Conservation (phyloP, 2,797 vertebrate genomes). For the Lepus townsendii region DNA sequence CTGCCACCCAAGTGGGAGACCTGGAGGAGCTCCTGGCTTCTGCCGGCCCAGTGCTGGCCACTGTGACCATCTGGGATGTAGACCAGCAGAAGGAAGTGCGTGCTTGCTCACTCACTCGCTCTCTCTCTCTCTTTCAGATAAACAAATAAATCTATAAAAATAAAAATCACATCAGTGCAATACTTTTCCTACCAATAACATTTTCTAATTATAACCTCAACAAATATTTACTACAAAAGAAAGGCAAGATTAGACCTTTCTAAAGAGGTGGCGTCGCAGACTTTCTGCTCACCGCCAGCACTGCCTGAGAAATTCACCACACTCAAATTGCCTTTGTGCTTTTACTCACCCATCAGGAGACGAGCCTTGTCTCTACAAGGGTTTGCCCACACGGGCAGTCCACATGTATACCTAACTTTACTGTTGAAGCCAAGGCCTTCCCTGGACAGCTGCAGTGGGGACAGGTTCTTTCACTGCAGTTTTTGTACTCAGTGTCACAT, state of each 20-base stretch:
- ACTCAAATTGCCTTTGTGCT: not conserved
- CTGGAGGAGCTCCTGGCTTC: too few species aligned
- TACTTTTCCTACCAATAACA: not conserved
- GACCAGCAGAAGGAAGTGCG: too few species aligned
- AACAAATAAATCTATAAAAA: too few species aligned
- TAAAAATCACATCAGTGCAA: too few species aligned
- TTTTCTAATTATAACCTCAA: constrained; percentile 15
- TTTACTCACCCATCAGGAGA: not conserved
- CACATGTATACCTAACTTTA: not conserved
- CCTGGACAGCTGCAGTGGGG: not conserved
- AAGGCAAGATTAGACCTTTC: constrained; percentile 32
- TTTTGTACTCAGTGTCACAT: not conserved
- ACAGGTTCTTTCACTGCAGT: not conserved
- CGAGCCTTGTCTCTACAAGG: not conserved
- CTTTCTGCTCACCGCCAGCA: not conserved
- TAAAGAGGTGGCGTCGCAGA: not conserved
- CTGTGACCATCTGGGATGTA: too few species aligned
- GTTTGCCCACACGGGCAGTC: not conserved
- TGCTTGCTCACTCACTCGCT: too few species aligned
- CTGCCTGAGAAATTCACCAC: not conserved
- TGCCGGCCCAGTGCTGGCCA: too few species aligned
- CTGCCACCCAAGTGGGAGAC: too few species aligned
- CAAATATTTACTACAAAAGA: constrained; percentile 8
- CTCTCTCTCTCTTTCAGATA: too few species aligned
- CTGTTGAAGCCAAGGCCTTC: constrained; percentile 4